Percentiles rank a stretch among this genome's conserved stretches.
Evolutionary conservation across 2,888 invertebrate species (phyloP).

Genomic region (Miltochrista miniata): DNA sequence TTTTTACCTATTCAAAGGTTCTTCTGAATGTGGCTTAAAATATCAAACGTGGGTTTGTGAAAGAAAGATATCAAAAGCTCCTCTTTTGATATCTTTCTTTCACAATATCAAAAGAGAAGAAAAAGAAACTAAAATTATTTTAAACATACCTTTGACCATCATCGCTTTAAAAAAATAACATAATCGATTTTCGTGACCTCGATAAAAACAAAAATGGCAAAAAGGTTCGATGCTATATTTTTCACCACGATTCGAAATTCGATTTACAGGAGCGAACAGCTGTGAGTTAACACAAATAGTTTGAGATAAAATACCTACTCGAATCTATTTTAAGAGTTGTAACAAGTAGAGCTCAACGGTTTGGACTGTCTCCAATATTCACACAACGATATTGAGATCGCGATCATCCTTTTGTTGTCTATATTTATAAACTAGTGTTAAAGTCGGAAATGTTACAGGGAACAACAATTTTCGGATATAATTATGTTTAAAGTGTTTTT

Average conservation of each 20-base stretch:
- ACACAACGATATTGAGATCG: conserved; percentile 48
- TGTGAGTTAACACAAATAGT: conserved; percentile 60
- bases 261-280: conserved; percentile 52
- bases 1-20: no score
- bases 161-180: no score
- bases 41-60: no score
- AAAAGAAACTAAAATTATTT: no score
- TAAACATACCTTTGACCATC: no score
- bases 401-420: conserved; percentile 50
- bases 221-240: conserved; percentile 7
- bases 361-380: conserved; percentile 75
- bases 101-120: no score
- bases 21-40: no score
- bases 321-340: conserved; percentile 63
- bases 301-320: conserved; percentile 65
- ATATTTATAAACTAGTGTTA: conserved; percentile 7
- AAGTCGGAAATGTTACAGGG: conserved; percentile 14
- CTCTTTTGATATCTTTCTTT: no score
- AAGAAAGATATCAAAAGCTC: no score
- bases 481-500: no score
- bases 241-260: conserved; percentile 34
- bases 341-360: conserved; percentile 67
- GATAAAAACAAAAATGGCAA: conserved; percentile 8
- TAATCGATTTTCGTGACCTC: neutral
- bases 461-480: conserved; percentile 3